A percentile compares a stretch with the other conserved stretches of the same genome.
Evolutionary conservation across 2,113 vertebrate species (phyloP).

Genomic region (Pholis gunnellus): DNA sequence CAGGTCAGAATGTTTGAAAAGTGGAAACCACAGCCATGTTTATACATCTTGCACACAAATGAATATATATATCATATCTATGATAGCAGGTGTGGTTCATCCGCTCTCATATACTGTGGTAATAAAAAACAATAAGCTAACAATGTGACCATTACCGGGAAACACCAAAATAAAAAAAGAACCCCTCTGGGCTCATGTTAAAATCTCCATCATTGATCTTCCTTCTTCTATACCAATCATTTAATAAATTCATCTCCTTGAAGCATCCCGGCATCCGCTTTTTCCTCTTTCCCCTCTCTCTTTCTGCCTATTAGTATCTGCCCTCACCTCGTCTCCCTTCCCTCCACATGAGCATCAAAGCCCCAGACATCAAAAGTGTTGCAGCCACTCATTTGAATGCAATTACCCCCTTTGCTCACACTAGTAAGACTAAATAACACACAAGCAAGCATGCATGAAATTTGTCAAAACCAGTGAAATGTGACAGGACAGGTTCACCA

Average conservation of each 20-base stretch:
- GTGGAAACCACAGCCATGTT: background rate
- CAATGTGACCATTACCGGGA: background rate
- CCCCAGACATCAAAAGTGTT: constrained; percentile 61
- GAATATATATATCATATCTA: no score
- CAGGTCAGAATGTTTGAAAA: background rate
- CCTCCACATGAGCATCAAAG: constrained; percentile 59
- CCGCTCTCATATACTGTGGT: background rate
- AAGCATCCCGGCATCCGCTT: constrained; percentile 24
- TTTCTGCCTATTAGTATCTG: constrained; percentile 32
- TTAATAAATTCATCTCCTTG: constrained; percentile 39
- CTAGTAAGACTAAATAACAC: constrained; percentile 27
- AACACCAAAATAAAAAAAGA: background rate
- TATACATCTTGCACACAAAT: no score
- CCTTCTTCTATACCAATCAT: constrained; percentile 9
- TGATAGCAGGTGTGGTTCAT: background rate
- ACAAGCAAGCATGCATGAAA: background rate
- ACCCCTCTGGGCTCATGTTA: constrained; percentile 4
- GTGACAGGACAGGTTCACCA: background rate
- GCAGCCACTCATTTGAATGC: constrained; percentile 46
- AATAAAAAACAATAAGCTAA: constrained; percentile 2
- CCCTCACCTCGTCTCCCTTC: constrained; percentile 29
- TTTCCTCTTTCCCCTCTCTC: background rate
- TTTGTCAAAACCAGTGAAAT: background rate
- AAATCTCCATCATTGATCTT: constrained; percentile 43
- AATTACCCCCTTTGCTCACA: constrained; percentile 27